Conservation (phyloP, 1,140 invertebrate genomes). For the Globodera ellingtonae region DNA sequence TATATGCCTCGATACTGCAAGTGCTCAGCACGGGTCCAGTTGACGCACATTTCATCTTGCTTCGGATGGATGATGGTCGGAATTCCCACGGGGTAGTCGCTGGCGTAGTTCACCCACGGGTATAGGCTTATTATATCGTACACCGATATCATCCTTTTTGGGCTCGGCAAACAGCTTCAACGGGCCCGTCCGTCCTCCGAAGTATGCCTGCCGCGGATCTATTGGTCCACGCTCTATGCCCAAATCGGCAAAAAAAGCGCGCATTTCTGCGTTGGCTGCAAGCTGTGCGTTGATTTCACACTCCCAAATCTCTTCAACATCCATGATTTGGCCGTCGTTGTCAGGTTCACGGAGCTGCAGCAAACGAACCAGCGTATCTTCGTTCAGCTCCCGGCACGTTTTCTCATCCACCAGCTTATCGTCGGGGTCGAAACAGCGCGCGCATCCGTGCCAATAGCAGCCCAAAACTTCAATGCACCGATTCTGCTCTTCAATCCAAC, state of each 20-base stretch:
- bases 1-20: background rate
- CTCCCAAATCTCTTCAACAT: background rate
- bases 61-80: background rate
- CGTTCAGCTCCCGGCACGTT: background rate
- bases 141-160: too few relatives aligned
- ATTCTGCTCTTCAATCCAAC: conserved; percentile 10
- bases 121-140: background rate
- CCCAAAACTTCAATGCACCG: background rate
- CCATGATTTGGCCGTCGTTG: background rate
- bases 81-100: background rate
- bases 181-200: too few relatives aligned
- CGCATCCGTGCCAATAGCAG: background rate
- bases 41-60: background rate
- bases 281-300: background rate
- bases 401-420: background rate
- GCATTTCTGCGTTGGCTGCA: background rate
- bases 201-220: too few relatives aligned
- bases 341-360: background rate
- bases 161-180: too few relatives aligned
- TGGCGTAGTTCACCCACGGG: background rate
- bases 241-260: too few relatives aligned
- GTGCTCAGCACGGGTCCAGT: background rate
- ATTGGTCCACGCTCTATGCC: too few relatives aligned
- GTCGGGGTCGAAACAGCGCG: background rate
- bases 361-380: background rate